Conservation (phyloP, 2,888 invertebrate species). For the Drosophila kambysellisi region DNA sequence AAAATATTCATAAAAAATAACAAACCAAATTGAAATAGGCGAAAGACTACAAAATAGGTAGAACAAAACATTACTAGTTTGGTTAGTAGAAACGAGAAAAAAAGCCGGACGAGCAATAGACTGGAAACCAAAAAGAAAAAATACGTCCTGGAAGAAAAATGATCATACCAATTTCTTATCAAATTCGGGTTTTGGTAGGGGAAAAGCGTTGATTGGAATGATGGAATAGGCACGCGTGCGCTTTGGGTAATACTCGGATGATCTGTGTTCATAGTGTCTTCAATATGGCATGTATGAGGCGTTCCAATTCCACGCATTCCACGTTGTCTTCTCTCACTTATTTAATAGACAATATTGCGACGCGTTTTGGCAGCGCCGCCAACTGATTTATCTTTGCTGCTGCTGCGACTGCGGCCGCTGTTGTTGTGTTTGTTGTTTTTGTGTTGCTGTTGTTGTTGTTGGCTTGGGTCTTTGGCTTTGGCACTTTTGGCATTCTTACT, state of each 20-base stretch:
- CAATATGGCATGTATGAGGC: slow-evolving; percentile 31
- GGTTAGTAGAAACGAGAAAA: slow-evolving; percentile 34
- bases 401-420: slow-evolving; percentile 66
- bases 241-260: neutral
- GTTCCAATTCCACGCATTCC: slow-evolving; percentile 46
- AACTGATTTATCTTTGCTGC: slow-evolving; percentile 72
- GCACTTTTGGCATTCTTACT: slow-evolving; percentile 71
- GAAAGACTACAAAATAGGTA: neutral
- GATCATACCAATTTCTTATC: slow-evolving; percentile 56
- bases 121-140: slow-evolving; percentile 2
- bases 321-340: neutral
- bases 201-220: slow-evolving; percentile 31
- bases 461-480: slow-evolving; percentile 73
- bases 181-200: slow-evolving; percentile 35
- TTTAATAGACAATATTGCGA: slow-evolving; percentile 81
- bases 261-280: slow-evolving; percentile 8
- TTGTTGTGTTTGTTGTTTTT: slow-evolving; percentile 52
- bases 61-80: neutral
- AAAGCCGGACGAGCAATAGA: neutral
- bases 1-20: neutral
- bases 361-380: slow-evolving; percentile 61
- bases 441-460: slow-evolving; percentile 41
- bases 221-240: slow-evolving; percentile 25
- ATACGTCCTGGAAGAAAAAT: slow-evolving; percentile 22
- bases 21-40: slow-evolving; percentile 35